Evolutionary conservation across 1,140 invertebrate genomes (phyloP).

Genomic region (Atopsyche davidsoni): DNA sequence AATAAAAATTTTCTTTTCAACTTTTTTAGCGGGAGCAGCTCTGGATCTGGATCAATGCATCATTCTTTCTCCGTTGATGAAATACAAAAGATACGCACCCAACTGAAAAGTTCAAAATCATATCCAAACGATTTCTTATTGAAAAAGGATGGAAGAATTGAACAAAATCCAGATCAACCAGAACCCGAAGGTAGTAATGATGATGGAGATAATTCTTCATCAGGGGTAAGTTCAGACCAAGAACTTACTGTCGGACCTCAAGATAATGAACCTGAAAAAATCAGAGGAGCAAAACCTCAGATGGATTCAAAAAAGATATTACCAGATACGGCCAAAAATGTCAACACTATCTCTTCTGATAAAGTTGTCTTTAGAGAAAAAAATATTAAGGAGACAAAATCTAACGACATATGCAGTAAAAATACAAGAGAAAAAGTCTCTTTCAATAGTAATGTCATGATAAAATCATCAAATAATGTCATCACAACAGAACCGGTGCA

Average conservation of each 20-base stretch:
- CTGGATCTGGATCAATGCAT: constrained; percentile 67
- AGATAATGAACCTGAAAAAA: constrained; percentile 24
- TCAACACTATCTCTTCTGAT: constrained; percentile 32
- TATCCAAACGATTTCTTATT: constrained; percentile 71
- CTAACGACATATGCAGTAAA: constrained; percentile 33
- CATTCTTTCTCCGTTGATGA: constrained; percentile 83
- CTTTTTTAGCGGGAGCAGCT: constrained; percentile 57
- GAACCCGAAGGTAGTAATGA: constrained; percentile 45
- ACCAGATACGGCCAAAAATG: constrained; percentile 36
- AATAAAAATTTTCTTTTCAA: constrained; percentile 26
- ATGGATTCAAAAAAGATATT: constrained; percentile 31
- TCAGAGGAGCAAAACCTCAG: constrained; percentile 17
- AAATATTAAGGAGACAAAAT: constrained; percentile 29
- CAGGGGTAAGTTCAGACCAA: constrained; percentile 79
- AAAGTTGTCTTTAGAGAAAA: constrained; percentile 25
- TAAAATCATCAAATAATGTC: constrained; percentile 48
- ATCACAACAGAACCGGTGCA: constrained; percentile 48
- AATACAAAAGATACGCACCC: constrained; percentile 76
- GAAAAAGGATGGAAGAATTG: constrained; percentile 45
- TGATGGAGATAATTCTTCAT: constrained; percentile 82
- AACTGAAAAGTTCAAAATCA: constrained; percentile 77
- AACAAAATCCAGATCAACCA: constrained; percentile 27
- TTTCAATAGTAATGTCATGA: constrained; percentile 45
- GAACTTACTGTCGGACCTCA: constrained; percentile 51
- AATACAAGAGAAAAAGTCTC: constrained; percentile 45